phyloP scores from a whole-genome alignment of 2,113 vertebrate species.

The Colossoma macropomum region DNA sequence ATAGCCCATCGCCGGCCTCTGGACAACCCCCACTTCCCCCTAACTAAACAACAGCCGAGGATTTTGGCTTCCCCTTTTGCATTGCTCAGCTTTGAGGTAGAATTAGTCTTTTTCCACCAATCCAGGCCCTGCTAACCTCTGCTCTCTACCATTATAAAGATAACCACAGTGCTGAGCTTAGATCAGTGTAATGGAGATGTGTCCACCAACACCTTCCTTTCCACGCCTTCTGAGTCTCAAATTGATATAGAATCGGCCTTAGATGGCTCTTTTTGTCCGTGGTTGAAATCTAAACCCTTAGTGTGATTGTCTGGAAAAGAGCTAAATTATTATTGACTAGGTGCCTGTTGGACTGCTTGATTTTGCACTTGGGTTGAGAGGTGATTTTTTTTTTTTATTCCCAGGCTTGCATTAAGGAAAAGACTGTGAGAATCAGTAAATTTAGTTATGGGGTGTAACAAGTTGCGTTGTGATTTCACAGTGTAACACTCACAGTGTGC shows the following conservation, averaged over 20 bases:
- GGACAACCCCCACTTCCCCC: constrained; percentile 23
- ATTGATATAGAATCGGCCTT: constrained; percentile 5
- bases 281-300: neutral
- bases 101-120: neutral
- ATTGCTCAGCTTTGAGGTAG: neutral
- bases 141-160: neutral
- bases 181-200: neutral
- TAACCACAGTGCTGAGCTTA: neutral
- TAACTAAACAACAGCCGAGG: constrained; percentile 5
- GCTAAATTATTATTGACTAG: constrained; percentile 4
- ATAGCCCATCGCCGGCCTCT: constrained; percentile 41
- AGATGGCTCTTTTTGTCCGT: neutral
- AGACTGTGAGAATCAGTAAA: neutral
- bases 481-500: no score
- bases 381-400: neutral
- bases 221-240: neutral
- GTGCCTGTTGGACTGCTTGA: constrained; percentile 1
- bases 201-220: neutral
- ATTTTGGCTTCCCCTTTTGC: neutral
- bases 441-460: neutral
- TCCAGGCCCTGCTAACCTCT: neutral
- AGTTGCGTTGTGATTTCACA: no score
- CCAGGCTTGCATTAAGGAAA: neutral
- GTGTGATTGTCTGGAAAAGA: constrained; percentile 5
- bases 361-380: neutral